Percentiles rank a stretch among this genome's conserved stretches.
These are phyloP conservation scores for Papilio polytes DNA, from an alignment of 1,140 invertebrate genomes.

Conservation along the genomic window DNA sequence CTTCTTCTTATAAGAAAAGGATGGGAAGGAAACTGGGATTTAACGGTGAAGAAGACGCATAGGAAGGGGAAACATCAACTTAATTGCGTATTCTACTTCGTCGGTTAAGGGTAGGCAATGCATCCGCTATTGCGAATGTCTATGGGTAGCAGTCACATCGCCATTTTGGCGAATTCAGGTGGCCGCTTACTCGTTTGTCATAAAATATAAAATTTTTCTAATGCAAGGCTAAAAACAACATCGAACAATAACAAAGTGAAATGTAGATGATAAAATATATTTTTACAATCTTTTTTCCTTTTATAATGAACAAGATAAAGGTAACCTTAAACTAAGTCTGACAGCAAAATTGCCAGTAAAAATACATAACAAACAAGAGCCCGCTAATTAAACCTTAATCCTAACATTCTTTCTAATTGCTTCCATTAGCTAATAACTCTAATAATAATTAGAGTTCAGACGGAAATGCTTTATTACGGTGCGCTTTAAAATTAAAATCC, in stretches of 20 bases:
- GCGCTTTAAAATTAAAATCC: slow-evolving; percentile 62
- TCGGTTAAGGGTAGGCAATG: too few species aligned
- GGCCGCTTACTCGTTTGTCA: too few species aligned
- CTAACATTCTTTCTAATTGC: slow-evolving; percentile 63
- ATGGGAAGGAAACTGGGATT: too few species aligned
- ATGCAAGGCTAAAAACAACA: not conserved
- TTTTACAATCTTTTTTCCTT: not conserved
- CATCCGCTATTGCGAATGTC: too few species aligned
- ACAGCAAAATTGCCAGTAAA: slow-evolving; percentile 46
- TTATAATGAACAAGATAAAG: not conserved
- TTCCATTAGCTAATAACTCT: slow-evolving; percentile 66
- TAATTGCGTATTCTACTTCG: too few species aligned
- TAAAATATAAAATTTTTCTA: too few species aligned
- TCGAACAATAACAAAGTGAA: not conserved
- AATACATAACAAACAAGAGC: slow-evolving; percentile 60
- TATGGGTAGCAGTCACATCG: too few species aligned
- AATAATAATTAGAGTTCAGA: slow-evolving; percentile 69
- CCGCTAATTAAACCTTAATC: slow-evolving; percentile 73
- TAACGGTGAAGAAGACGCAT: too few species aligned
- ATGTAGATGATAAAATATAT: too few species aligned
- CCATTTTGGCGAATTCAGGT: too few species aligned
- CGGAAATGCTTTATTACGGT: slow-evolving; percentile 71
- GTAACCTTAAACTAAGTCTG: slow-evolving; percentile 17
- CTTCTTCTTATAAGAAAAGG: too few species aligned
- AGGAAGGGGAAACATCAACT: too few species aligned